Evolutionary conservation across 2,888 invertebrate species (phyloP).

Genomic region (Pimpla rufipes): DNA sequence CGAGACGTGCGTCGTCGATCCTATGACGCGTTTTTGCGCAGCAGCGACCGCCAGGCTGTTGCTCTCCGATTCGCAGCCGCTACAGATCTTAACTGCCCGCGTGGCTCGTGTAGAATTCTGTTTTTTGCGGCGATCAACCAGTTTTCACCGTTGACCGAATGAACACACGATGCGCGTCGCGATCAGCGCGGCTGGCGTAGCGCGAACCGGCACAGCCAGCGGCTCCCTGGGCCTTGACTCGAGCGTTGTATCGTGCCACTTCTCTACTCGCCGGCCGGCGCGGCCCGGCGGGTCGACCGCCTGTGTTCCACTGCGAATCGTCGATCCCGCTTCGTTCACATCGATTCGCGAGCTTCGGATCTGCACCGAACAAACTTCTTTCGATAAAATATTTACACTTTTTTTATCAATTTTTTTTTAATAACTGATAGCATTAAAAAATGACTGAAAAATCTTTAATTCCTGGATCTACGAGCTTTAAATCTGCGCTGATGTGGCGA

Average conservation of each 20-base stretch:
- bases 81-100: slow-evolving; percentile 37
- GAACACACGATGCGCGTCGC: slow-evolving; percentile 55
- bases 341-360: not conserved
- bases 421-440: too few relatives aligned
- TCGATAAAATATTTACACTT: not conserved
- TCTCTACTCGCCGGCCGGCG: slow-evolving; percentile 58
- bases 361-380: not conserved
- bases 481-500: too few relatives aligned
- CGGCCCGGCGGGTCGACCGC: slow-evolving; percentile 25
- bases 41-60: slow-evolving; percentile 9
- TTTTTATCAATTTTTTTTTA: not conserved
- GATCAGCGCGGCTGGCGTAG: not conserved
- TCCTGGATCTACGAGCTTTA: too few relatives aligned
- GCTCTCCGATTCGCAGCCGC: slow-evolving; percentile 22
- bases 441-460: too few relatives aligned
- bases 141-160: slow-evolving; percentile 69
- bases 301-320: slow-evolving; percentile 6
- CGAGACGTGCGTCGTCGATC: slow-evolving; percentile 21
- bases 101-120: slow-evolving; percentile 27
- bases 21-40: slow-evolving; percentile 29
- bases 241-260: slow-evolving; percentile 68
- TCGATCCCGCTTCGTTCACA: not conserved
- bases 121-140: slow-evolving; percentile 64
- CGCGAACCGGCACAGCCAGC: slow-evolving; percentile 17
- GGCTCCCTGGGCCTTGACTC: slow-evolving; percentile 66